Evolutionary conservation across 1,140 invertebrate genomes (phyloP).

Genomic region (Halotydeus destructor): DNA sequence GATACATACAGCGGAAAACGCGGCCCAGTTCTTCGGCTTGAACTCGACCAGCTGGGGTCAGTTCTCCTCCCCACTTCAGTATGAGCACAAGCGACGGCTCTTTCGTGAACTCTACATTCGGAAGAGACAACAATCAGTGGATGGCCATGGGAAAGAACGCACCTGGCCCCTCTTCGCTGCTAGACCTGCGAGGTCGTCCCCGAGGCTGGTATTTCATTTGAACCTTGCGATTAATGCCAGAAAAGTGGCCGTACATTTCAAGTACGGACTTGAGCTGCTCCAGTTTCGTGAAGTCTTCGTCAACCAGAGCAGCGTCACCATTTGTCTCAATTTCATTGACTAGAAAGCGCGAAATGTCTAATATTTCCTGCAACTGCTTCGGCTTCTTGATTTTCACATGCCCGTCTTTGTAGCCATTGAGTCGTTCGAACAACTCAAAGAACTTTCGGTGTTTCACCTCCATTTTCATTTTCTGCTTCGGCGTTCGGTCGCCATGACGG

Average conservation of each 20-base stretch:
- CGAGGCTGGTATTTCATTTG: slow-evolving; percentile 98
- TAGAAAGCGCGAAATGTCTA: slow-evolving; percentile 75
- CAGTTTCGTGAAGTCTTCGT: slow-evolving; percentile 86
- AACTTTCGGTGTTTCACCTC: slow-evolving; percentile 98
- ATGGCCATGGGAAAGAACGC: slow-evolving; percentile 5
- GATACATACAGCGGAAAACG: slow-evolving; percentile 98
- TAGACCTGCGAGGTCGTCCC: slow-evolving; percentile 70
- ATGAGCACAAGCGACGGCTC: slow-evolving; percentile 83
- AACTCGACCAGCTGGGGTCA: slow-evolving; percentile 88
- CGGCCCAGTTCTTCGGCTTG: slow-evolving; percentile 93
- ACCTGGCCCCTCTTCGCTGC: slow-evolving; percentile 81
- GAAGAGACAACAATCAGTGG: slow-evolving; percentile 1
- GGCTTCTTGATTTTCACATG: slow-evolving; percentile 95
- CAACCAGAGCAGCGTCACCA: slow-evolving; percentile 74
- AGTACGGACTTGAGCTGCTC: slow-evolving; percentile 93
- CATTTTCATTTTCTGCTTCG: slow-evolving; percentile 99
- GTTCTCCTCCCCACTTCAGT: slow-evolving; percentile 96
- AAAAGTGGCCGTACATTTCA: slow-evolving; percentile 99
- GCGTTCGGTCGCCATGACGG: slow-evolving; percentile 90
- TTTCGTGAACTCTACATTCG: slow-evolving; percentile 36
- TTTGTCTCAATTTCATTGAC: slow-evolving; percentile 62
- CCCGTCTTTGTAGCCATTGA: slow-evolving; percentile 74
- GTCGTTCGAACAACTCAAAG: slow-evolving; percentile 95
- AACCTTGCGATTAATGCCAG: slow-evolving; percentile 97
- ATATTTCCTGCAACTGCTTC: slow-evolving; percentile 88